A percentile compares a stretch with the other conserved stretches of the same genome.
Evolutionary conservation across 2,888 invertebrate genomes (phyloP).

Genomic region (Campopleginae sp.): DNA sequence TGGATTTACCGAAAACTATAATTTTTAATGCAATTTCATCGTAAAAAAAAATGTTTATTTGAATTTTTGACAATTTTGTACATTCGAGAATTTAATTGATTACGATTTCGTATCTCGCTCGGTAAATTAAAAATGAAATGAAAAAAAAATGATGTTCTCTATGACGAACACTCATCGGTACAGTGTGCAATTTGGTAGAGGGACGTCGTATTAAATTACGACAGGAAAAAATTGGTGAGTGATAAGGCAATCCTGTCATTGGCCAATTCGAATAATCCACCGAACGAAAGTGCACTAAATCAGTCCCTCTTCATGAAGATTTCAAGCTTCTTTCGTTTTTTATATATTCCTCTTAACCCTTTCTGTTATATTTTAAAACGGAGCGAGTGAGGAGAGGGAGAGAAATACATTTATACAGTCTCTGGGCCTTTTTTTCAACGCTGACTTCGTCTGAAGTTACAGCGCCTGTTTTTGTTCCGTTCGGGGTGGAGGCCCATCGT

Average conservation of each 20-base stretch:
- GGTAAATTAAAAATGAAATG: not conserved
- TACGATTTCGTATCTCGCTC: not conserved
- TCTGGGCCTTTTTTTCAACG: conserved; percentile 46
- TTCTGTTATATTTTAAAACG: conserved; percentile 49
- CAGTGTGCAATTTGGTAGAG: not conserved
- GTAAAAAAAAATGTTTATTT: not conserved
- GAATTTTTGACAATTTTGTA: too few relatives aligned
- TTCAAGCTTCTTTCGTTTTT: conserved; percentile 46
- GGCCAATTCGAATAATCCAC: conserved; percentile 57
- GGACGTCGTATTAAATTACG: conserved; percentile 15
- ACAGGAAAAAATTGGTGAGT: conserved; percentile 26
- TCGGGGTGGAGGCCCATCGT: conserved; percentile 51
- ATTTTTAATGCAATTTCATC: not conserved
- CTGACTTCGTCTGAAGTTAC: conserved; percentile 68
- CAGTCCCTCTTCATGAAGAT: conserved; percentile 55
- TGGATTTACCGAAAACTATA: conserved; percentile 33
- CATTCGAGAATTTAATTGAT: not conserved
- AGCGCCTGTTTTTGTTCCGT: conserved; percentile 72
- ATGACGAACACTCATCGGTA: not conserved
- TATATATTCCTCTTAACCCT: conserved; percentile 37
- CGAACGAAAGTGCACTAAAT: conserved; percentile 42
- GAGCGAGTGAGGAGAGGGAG: conserved; percentile 20
- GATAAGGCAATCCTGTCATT: conserved; percentile 58
- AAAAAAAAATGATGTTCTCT: not conserved
- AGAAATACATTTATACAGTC: conserved; percentile 42